These are phyloP conservation scores for Panurus biarmicus DNA, from an alignment of 2,113 vertebrate genomes.

Conservation along the genomic window DNA sequence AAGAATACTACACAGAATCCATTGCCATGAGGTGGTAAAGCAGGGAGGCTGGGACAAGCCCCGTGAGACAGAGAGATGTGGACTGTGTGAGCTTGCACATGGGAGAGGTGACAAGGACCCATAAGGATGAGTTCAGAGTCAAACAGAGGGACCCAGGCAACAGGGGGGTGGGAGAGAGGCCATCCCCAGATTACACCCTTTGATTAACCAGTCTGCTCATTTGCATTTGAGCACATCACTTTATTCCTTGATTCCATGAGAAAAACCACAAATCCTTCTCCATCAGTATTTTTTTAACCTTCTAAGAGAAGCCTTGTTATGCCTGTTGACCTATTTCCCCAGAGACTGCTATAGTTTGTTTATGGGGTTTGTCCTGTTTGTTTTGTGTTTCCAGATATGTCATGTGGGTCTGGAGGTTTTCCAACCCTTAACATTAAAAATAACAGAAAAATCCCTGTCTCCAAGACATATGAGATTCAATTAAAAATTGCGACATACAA, in stretches of 20 bases:
- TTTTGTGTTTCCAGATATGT: slow-evolving; percentile 37
- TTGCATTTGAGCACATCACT: neutral
- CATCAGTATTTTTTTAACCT: neutral
- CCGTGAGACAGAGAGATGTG: neutral
- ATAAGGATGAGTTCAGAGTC: neutral
- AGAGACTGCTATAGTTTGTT: slow-evolving; percentile 30
- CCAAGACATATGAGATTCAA: neutral
- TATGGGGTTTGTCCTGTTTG: slow-evolving; percentile 34
- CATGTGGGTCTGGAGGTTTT: slow-evolving; percentile 17
- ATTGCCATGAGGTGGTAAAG: neutral
- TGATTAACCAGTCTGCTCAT: neutral
- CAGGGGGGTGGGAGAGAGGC: neutral
- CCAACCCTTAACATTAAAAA: slow-evolving; percentile 13
- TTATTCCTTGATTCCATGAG: neutral
- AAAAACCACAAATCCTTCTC: neutral
- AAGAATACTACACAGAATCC: neutral
- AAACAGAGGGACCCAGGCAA: neutral
- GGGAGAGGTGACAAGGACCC: neutral
- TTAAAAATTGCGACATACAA: neutral
- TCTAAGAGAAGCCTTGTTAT: neutral
- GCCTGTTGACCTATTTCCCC: slow-evolving; percentile 12
- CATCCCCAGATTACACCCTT: neutral
- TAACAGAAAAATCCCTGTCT: neutral
- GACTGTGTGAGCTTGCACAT: neutral
- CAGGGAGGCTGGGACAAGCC: neutral